Percentiles rank a stretch among this genome's conserved stretches.
These are phyloP conservation scores for Agrypnia vestita DNA, from an alignment of 1,140 invertebrate genomes.

Conservation along the genomic window DNA sequence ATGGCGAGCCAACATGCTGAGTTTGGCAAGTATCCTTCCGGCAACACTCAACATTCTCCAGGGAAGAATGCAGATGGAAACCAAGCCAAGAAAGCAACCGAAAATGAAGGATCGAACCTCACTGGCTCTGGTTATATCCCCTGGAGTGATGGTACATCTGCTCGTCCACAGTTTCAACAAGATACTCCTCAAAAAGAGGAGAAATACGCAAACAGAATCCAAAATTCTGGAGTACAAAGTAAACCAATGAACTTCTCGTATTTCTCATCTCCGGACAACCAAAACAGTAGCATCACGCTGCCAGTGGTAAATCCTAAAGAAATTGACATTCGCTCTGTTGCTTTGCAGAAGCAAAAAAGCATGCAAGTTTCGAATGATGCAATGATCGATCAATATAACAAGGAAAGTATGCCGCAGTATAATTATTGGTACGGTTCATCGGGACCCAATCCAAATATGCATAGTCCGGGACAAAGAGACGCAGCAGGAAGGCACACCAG, in stretches of 20 bases:
- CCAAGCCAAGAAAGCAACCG: neutral
- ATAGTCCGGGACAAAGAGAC: constrained; percentile 46
- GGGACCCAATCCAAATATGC: constrained; percentile 3
- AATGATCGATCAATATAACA: constrained; percentile 39
- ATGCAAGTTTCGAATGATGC: neutral
- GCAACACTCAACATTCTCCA: neutral
- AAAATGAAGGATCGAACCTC: neutral
- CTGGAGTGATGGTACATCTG: constrained; percentile 51
- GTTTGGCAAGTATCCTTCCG: constrained; percentile 1
- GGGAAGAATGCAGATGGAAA: constrained; percentile 12
- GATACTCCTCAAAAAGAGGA: neutral
- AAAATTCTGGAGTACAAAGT: constrained; percentile 27
- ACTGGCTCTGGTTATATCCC: neutral
- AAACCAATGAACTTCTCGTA: constrained; percentile 51
- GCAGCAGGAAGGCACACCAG: constrained; percentile 62
- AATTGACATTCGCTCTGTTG: constrained; percentile 69
- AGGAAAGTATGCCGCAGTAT: constrained; percentile 41
- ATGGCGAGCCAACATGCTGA: constrained; percentile 24
- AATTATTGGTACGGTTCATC: constrained; percentile 50
- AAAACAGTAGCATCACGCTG: constrained; percentile 64
- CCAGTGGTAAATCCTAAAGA: constrained; percentile 72
- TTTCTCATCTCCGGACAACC: constrained; percentile 46
- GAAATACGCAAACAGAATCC: neutral
- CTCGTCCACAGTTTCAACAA: constrained; percentile 2
- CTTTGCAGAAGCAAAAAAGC: constrained; percentile 67